Evolutionary conservation across 2,113 vertebrate species (phyloP).

Genomic region (Pseudorhombus dupliciocellatus): DNA sequence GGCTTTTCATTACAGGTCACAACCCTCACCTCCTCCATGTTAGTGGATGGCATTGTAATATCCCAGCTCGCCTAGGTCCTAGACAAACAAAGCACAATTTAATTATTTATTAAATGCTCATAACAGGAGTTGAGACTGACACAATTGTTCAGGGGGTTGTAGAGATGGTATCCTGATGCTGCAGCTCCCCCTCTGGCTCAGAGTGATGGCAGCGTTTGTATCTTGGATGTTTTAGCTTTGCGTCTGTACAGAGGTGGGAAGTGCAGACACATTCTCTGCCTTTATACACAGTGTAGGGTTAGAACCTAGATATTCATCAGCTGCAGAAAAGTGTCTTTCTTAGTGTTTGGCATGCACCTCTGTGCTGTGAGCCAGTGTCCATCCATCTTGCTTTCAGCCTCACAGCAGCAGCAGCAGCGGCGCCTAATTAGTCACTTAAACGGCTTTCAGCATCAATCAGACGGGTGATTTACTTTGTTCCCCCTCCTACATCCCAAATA

Average conservation of each 20-base stretch:
- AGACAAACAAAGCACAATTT: too few relatives aligned
- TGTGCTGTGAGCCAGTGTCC: slow-evolving; percentile 16
- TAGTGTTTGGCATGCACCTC: slow-evolving; percentile 30
- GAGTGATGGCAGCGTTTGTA: not conserved
- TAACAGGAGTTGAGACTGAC: not conserved
- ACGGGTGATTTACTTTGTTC: slow-evolving; percentile 23
- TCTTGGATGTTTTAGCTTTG: not conserved
- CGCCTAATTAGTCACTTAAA: slow-evolving; percentile 28
- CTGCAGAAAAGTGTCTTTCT: slow-evolving; percentile 35
- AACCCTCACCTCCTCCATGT: not conserved
- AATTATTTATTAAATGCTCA: too few relatives aligned
- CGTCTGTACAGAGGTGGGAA: not conserved
- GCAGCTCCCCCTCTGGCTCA: too few relatives aligned
- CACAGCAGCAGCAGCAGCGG: not conserved
- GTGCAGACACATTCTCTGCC: slow-evolving; percentile 1
- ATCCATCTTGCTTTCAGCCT: slow-evolving; percentile 37
- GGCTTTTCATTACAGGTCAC: too few relatives aligned
- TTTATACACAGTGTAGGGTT: not conserved
- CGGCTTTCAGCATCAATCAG: slow-evolving; percentile 52
- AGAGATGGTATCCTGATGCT: too few relatives aligned
- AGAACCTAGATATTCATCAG: slow-evolving; percentile 49
- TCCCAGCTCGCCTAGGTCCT: too few relatives aligned
- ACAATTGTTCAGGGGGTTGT: too few relatives aligned
- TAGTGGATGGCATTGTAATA: too few relatives aligned
- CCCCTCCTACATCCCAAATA: slow-evolving; percentile 16